Conservation (phyloP, 2,888 invertebrate species). For the Drosophila mayaguana region DNA sequence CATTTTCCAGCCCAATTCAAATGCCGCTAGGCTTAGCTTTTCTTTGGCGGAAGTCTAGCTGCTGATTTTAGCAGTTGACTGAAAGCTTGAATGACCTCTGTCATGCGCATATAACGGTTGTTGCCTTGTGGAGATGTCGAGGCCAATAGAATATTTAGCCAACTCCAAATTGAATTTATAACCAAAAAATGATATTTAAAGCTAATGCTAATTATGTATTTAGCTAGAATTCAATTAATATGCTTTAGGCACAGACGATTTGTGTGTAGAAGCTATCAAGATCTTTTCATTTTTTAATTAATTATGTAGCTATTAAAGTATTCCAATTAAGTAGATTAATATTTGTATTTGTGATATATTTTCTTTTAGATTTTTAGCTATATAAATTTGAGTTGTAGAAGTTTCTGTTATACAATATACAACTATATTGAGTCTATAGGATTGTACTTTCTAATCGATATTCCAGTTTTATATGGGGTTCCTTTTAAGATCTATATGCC, state of each 20-base stretch:
- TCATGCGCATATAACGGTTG: not conserved
- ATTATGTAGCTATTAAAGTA: not conserved
- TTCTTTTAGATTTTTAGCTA: no score
- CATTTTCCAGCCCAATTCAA: not conserved
- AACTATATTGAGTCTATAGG: no score
- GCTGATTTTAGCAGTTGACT: not conserved
- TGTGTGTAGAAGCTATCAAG: not conserved
- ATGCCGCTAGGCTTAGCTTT: not conserved
- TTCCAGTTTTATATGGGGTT: no score
- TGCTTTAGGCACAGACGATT: not conserved
- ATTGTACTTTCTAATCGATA: no score
- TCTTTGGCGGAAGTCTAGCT: conserved; percentile 5
- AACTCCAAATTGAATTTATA: conserved; percentile 30
- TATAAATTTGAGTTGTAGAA: no score
- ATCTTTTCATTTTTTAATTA: not conserved
- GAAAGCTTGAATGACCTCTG: conserved; percentile 10
- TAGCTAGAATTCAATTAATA: not conserved
- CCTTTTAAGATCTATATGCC: no score
- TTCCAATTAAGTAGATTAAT: no score
- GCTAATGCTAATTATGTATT: conserved; percentile 7
- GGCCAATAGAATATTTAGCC: conserved; percentile 27
- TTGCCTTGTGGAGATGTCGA: conserved; percentile 17
- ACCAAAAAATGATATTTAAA: conserved; percentile 3
- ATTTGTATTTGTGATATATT: no score
- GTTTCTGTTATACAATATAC: no score